Base-by-base conservation (phyloP, 1,140 invertebrate genomes). In the Coenobita brevimanus region DNA sequence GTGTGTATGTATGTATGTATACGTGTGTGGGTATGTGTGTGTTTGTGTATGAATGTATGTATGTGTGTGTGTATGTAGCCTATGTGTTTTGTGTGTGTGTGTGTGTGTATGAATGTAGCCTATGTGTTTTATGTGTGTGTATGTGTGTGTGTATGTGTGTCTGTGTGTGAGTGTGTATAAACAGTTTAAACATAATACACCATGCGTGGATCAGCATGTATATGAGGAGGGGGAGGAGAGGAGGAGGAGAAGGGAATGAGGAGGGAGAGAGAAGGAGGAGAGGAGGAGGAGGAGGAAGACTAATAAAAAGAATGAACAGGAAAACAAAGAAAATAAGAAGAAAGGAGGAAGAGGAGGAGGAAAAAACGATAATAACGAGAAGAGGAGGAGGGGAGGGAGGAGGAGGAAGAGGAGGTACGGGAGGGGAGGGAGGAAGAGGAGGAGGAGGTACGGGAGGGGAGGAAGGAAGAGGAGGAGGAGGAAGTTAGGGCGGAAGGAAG, bases 231-330 rank as follows among this genome's bases (percentile, higher is more conserved):
- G n/a, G 62, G 21, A 24, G 21, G 62, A 24, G 62, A 57, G n/a
- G 54, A 57, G n/a, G 10, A 13, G 54, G 10, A 30, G 17, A 17
- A 64, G 62, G 17, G 17, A 27, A 69, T 8, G 64, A 69, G 24
- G 24, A n/a, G n/a, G n/a, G n/a, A n/a, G n/a, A n/a, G n/a, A n/a
- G n/a, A n/a, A n/a, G n/a, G n/a, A n/a, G n/a, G 38, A 36, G n/a
- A 69, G 8, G 64, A 69, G n/a, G 21, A 30, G 64, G 24, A 69
- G 64, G 64, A 69, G 38, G 64, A 69, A n/a, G n/a, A n/a, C n/a
- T n/a, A n/a, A n/a, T n/a, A n/a, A n/a, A n/a, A n/a, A n/a, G n/a
- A n/a, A n/a, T n/a, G n/a, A n/a, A n/a, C n/a, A n/a, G n/a, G n/a
- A n/a, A n/a, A n/a, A n/a, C n/a, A n/a, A n/a, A n/a, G n/a, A n/a